Conservation (phyloP, 2,888 invertebrate species). For the Miltochrista miniata region DNA sequence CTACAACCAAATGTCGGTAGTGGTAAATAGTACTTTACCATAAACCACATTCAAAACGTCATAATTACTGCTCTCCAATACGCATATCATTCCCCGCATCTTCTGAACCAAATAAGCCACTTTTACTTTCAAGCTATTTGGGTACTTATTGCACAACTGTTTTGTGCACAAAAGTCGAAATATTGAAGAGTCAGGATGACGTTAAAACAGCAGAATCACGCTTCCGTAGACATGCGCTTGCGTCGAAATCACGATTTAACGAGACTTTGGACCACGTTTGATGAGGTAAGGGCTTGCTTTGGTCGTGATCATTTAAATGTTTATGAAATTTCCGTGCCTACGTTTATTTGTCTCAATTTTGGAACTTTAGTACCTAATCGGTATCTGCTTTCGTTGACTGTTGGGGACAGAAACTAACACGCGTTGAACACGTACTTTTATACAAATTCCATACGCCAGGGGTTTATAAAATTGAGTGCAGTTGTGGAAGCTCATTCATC, state of each 20-base stretch:
- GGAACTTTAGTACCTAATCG: too few relatives aligned
- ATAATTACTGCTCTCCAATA: not conserved
- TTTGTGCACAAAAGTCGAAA: constrained; percentile 4
- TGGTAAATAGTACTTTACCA: too few relatives aligned
- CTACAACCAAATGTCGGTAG: too few relatives aligned
- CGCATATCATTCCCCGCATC: not conserved
- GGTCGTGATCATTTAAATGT: constrained; percentile 1
- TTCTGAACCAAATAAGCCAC: not conserved
- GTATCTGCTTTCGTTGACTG: too few relatives aligned
- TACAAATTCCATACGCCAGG: too few relatives aligned
- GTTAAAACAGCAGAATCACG: constrained; percentile 29
- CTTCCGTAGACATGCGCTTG: constrained; percentile 20
- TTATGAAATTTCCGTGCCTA: constrained; percentile 8
- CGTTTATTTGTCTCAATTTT: too few relatives aligned
- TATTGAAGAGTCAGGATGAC: constrained; percentile 6
- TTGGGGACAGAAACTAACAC: too few relatives aligned
- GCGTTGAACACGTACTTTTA: too few relatives aligned
- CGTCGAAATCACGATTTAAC: constrained; percentile 38
- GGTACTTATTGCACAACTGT: not conserved
- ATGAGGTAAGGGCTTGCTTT: constrained; percentile 8
- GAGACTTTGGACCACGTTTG: constrained; percentile 26
- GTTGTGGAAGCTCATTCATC: too few relatives aligned
- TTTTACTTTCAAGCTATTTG: constrained; percentile 1
- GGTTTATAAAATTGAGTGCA: too few relatives aligned
- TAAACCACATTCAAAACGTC: too few relatives aligned